Percentiles rank a stretch among this genome's conserved stretches.
These are phyloP conservation scores for Cryptocheilus praepositus DNA, from an alignment of 2,888 invertebrate genomes.

Conservation along the genomic window DNA sequence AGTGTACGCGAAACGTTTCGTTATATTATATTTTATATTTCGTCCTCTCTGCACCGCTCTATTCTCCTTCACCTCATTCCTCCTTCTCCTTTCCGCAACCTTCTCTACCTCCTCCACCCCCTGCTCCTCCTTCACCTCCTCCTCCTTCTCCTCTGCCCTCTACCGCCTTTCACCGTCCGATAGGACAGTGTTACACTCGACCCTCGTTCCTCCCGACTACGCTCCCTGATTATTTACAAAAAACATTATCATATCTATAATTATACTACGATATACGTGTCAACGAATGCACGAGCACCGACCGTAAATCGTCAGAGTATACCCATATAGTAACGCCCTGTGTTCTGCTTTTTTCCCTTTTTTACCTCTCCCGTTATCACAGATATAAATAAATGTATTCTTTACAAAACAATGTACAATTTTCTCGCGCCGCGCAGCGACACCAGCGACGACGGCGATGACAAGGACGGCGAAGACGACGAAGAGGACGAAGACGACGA, in stretches of 20 bases:
- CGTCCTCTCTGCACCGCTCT: background rate
- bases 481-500: background rate
- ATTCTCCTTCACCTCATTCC: too few relatives aligned
- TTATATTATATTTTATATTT: constrained; percentile 3
- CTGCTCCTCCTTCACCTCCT: too few relatives aligned
- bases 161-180: constrained; percentile 10
- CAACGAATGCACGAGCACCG: constrained; percentile 65
- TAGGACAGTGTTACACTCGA: constrained; percentile 25
- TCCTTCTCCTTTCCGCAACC: constrained; percentile 2
- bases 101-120: constrained; percentile 4
- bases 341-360: constrained; percentile 21
- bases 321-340: constrained; percentile 34
- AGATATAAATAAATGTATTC: constrained; percentile 74
- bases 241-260: constrained; percentile 49
- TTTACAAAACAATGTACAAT: constrained; percentile 70
- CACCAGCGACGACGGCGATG: constrained; percentile 8
- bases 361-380: constrained; percentile 65
- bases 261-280: constrained; percentile 59
- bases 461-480: background rate
- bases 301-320: constrained; percentile 54
- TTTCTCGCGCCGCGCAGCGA: constrained; percentile 23
- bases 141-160: background rate
- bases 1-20: constrained; percentile 38
- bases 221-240: constrained; percentile 64
- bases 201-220: constrained; percentile 19